A percentile compares a stretch with the other conserved stretches of the same genome.
Conservation (phyloP, 2,113 vertebrate species). For the Strigops habroptila region DNA sequence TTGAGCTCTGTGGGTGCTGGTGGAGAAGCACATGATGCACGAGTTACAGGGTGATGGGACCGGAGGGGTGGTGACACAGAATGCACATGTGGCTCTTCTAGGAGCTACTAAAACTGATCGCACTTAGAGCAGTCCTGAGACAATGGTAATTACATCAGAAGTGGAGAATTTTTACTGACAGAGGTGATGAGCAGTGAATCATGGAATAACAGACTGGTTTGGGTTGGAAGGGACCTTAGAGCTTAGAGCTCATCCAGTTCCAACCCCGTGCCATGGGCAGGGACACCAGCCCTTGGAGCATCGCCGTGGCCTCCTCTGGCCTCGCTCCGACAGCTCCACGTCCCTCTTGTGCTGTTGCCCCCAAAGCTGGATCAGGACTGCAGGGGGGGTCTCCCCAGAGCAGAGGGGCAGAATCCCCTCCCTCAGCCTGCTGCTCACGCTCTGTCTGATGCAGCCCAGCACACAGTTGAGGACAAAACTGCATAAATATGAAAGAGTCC, state of each 20-base stretch:
- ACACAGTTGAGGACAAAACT: background rate
- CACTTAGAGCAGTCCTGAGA: background rate
- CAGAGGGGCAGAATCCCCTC: background rate
- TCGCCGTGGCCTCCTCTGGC: background rate
- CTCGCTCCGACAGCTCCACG: background rate
- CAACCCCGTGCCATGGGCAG: too few species aligned
- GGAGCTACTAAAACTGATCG: background rate
- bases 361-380: background rate
- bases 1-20: background rate
- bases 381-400: background rate
- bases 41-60: background rate
- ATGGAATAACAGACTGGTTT: too few species aligned
- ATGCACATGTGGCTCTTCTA: background rate
- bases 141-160: background rate
- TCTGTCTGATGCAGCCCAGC: background rate
- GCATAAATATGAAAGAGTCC: background rate
- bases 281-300: background rate
- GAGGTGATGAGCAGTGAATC: background rate
- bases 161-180: background rate
- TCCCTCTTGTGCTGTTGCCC: background rate
- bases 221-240: too few species aligned
- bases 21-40: background rate
- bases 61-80: background rate
- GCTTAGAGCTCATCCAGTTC: too few species aligned
- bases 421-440: background rate